A percentile compares a stretch with the other conserved stretches of the same genome.
phyloP scores from a whole-genome alignment of 2,797 vertebrate species.

The Gadopsis bispinosus region DNA sequence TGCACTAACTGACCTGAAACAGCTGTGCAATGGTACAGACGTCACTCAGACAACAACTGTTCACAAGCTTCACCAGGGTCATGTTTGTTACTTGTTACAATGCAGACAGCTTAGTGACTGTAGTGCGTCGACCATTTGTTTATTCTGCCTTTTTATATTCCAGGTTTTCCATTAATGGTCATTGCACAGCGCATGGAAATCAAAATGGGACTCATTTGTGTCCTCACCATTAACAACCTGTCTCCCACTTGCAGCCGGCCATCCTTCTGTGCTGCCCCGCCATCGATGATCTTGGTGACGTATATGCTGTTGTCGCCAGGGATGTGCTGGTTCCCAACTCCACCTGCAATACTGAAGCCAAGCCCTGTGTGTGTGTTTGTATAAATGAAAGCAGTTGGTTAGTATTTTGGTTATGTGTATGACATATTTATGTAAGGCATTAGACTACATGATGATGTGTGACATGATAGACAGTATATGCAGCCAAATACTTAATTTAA shows the following conservation, averaged over 20 bases:
- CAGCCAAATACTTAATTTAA: neutral
- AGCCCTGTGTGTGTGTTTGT: constrained; percentile 84
- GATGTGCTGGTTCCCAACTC: constrained; percentile 97
- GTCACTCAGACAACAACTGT: neutral
- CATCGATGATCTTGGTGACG: constrained; percentile 97
- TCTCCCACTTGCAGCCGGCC: constrained; percentile 93
- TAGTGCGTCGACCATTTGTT: neutral
- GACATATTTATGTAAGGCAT: neutral
- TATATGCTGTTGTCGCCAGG: constrained; percentile 99
- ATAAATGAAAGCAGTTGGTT: neutral
- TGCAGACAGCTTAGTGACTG: neutral
- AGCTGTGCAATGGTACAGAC: neutral
- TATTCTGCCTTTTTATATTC: neutral
- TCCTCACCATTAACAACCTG: constrained; percentile 93
- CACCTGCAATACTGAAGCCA: constrained; percentile 97
- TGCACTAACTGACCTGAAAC: neutral
- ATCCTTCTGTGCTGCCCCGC: constrained; percentile 96
- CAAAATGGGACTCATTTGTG: too few relatives aligned
- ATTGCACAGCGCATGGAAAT: neutral
- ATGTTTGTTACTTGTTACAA: neutral
- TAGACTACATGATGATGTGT: neutral
- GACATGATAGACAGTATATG: neutral
- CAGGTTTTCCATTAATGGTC: neutral
- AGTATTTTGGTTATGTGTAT: constrained; percentile 16
- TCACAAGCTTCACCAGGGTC: neutral